Base-by-base conservation (phyloP, 2,888 invertebrate genomes). In the Trachelus tabidus region DNA sequence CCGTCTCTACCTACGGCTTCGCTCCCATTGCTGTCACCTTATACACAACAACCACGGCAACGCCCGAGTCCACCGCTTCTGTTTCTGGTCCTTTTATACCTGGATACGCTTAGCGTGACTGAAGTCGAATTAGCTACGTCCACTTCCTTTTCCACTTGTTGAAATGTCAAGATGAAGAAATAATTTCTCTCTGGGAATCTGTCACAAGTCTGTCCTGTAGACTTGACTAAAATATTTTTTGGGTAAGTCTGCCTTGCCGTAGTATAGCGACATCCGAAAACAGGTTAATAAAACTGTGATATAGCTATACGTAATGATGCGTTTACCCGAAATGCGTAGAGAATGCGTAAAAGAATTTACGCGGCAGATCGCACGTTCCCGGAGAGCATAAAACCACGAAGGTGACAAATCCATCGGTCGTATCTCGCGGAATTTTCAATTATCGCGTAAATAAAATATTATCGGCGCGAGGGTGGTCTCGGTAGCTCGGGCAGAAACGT, bases 341-440 rank as follows among this genome's bases (percentile, higher is more conserved):
- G 81, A 23, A 81, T 73, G 84, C 78, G 81, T 9, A 56, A 23
- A 56, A 9, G 23, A 56, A 56, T 56, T 56, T 56, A 56, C 56
- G 56, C 9, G 9, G 4, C 56, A 56, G 56, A 23, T 56, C 23
- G 56, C 56, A 56, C 56, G 23, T 56, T 56, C 1, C 56, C 23
- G 56, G 0, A 9, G 81, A 79, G 74, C 79, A 84, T 89, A 89
- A 89, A 89, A 88, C 86, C 84, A 88, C 86, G 84, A 80, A 81
- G 86, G 86, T 87, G 88, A 88, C 87, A 89, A 89, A 90, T 89
- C 89, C 87, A 89, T 89, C 84, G 88, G 85, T 87, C 86, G 85
- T 88, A 87, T 86, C 83, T 86, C 85, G 83, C 80, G 80, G 89
- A 89, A 90, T 89, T 89, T 89, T 89, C 89, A 89, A 89, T 90